Conservation (phyloP, 2,113 vertebrate genomes). For the Scomber japonicus region DNA sequence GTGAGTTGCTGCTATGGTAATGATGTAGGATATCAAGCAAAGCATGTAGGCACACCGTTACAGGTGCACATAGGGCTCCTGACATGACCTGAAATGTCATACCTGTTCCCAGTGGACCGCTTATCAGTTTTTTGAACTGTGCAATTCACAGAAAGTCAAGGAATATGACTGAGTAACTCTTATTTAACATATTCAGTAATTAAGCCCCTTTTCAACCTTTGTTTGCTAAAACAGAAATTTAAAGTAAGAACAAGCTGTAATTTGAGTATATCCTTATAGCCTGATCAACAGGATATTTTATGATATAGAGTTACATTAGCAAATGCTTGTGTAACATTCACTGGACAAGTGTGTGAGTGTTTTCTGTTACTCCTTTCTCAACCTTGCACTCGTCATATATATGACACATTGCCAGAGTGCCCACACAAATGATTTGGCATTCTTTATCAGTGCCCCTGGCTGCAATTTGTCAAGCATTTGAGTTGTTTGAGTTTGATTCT, state of each 20-base stretch:
- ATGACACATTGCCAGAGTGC: not conserved
- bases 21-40: conserved; percentile 46
- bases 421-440: conserved; percentile 17
- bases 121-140: not conserved
- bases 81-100: not conserved
- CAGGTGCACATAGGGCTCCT: not conserved
- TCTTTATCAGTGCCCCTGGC: not conserved
- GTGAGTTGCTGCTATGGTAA: conserved; percentile 31
- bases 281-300: not conserved
- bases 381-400: too few relatives aligned
- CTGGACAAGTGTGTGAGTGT: not conserved
- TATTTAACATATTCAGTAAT: not conserved
- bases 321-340: not conserved
- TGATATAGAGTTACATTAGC: not conserved
- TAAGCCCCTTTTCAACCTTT: not conserved
- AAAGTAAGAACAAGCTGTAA: not conserved
- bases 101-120: too few relatives aligned
- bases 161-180: not conserved
- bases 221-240: not conserved
- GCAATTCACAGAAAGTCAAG: not conserved
- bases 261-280: too few relatives aligned
- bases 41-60: not conserved
- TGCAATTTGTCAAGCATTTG: not conserved
- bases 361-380: too few relatives aligned
- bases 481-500: conserved; percentile 9